Base-by-base conservation (phyloP, 2,797 vertebrate species). In the Pterois miles region DNA sequence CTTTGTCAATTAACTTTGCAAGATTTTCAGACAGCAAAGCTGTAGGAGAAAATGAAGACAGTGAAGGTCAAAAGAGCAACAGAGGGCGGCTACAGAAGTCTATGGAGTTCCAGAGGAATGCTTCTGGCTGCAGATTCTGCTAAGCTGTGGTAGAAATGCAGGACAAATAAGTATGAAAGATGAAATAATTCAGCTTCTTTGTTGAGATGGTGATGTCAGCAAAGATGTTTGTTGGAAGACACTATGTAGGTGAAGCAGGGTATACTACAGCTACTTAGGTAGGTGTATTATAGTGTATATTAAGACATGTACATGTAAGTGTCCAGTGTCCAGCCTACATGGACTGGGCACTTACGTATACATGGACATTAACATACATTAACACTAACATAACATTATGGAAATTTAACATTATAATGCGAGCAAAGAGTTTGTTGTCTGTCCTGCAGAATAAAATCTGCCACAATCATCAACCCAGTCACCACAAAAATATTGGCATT, bases 21-120 rank as follows among this genome's bases (percentile, higher is more conserved):
- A 54, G 43, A 23, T 64, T 68, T 76, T 40, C 46, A 73, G 65
- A 66, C 50, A 36, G 58, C 72, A 29, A 18, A 36, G 76, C 65
- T 73, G 64, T 38, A 54, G 65, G 46, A 80, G 65, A 74, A 82
- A 80, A 60, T 65, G 23, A 31, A 62, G 69, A 75, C 48, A 70
- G 70, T 48, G 74, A 83, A 86, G 78, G 86, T 86, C 82, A 85
- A 29, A 68, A 25, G 72, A 74, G 40, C 43, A 83, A 74, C 53
- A 69, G 58, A 75, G 54, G 46, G 65, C 29, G 1, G 68, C 74
- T 65, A 64, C 76, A 53, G 62, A 46, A 68, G 59, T 33, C 31
- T 63, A 9, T 20, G 65, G 46, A 71, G 69, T 62, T 20, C 7
- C 36, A 16, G 46, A 53, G 10, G 43, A 36, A 60, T 12, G 69